These are phyloP conservation scores for Mylabris phalerata DNA, from an alignment of 1,140 invertebrate genomes.

Conservation along the genomic window DNA sequence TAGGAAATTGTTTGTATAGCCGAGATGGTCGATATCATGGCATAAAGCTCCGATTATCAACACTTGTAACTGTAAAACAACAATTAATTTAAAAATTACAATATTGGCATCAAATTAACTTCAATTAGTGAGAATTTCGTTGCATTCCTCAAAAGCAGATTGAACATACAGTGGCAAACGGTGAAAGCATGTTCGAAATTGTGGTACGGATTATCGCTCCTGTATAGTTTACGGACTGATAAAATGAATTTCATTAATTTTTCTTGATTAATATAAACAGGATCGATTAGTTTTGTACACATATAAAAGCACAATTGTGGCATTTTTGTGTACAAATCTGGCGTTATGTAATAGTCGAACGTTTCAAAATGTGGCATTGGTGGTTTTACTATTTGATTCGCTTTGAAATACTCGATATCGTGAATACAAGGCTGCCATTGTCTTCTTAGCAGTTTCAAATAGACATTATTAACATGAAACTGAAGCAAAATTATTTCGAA, in stretches of 20 bases:
- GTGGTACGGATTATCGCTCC: slow-evolving; percentile 48
- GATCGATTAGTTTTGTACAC: slow-evolving; percentile 43
- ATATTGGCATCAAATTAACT: slow-evolving; percentile 29
- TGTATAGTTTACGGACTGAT: slow-evolving; percentile 46
- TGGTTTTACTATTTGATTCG: slow-evolving; percentile 14
- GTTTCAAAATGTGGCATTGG: slow-evolving; percentile 33
- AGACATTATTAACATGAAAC: slow-evolving; percentile 1
- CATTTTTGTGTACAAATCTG: slow-evolving; percentile 43
- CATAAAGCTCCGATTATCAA: slow-evolving; percentile 49
- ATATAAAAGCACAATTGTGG: slow-evolving; percentile 46
- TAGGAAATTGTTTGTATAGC: slow-evolving; percentile 52
- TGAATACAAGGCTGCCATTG: slow-evolving; percentile 26
- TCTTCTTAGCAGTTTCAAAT: slow-evolving; percentile 17
- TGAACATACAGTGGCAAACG: slow-evolving; percentile 51
- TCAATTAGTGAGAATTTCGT: slow-evolving; percentile 46
- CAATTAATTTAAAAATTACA: slow-evolving; percentile 1
- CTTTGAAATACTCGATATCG: slow-evolving; percentile 19
- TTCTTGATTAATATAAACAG: slow-evolving; percentile 37
- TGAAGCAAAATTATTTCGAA: too few species aligned
- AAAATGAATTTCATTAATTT: slow-evolving; percentile 43
- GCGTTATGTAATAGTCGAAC: slow-evolving; percentile 48
- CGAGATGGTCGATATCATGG: slow-evolving; percentile 53
- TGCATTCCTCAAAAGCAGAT: slow-evolving; percentile 45
- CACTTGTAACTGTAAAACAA: slow-evolving; percentile 41
- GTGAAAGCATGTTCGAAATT: slow-evolving; percentile 54